Percentiles rank a stretch among this genome's conserved stretches.
Conservation (phyloP, 2,797 vertebrate genomes). For the Parambassis ranga region DNA sequence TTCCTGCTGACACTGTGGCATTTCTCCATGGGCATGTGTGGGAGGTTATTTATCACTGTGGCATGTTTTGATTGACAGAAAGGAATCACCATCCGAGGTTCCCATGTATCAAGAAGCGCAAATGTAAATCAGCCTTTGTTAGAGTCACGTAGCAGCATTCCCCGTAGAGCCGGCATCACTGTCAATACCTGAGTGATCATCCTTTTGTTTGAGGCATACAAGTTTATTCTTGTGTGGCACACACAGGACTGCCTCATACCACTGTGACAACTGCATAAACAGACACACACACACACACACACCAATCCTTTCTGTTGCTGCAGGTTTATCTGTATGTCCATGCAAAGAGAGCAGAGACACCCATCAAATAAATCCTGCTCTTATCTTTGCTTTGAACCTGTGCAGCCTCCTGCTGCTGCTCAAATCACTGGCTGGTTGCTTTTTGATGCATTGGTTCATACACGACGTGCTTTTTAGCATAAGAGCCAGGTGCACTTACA, state of each 20-base stretch:
- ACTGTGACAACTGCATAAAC: background rate
- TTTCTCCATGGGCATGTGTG: constrained; percentile 2
- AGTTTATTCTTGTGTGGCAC: constrained; percentile 56
- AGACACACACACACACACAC: background rate
- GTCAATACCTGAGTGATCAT: constrained; percentile 12
- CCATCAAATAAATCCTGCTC: constrained; percentile 43
- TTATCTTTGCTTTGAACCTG: constrained; percentile 34
- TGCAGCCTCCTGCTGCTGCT: constrained; percentile 10
- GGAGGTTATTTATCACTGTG: constrained; percentile 17
- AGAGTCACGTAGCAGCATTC: constrained; percentile 55
- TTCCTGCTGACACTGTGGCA: background rate
- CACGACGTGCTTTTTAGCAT: too few species aligned
- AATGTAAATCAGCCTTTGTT: constrained; percentile 19
- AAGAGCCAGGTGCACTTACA: too few species aligned
- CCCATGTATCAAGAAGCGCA: constrained; percentile 39
- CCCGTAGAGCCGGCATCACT: constrained; percentile 1
- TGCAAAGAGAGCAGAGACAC: constrained; percentile 26
- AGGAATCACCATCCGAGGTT: constrained; percentile 34
- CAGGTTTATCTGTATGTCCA: constrained; percentile 42
- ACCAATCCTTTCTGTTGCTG: too few species aligned
- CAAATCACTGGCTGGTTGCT: background rate
- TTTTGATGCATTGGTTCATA: too few species aligned
- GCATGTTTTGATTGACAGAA: constrained; percentile 46
- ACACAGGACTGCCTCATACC: constrained; percentile 37
- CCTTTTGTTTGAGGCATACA: constrained; percentile 41